These are phyloP conservation scores for Hydrozoanthus tunicans DNA, from an alignment of 64 coral and sea anemone species.

Conservation along the genomic window DNA sequence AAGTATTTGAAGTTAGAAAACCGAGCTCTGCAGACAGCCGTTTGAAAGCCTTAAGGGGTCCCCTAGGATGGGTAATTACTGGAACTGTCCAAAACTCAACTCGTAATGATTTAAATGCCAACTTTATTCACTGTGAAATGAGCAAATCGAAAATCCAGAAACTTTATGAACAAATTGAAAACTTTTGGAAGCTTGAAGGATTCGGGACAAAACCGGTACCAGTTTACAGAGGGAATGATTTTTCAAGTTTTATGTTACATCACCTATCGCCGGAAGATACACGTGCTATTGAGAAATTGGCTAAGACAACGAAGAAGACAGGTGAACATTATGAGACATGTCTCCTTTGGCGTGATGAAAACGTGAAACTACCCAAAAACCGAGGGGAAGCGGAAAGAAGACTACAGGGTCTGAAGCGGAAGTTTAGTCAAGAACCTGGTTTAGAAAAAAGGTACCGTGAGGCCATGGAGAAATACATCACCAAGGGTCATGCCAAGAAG, in stretches of 20 bases:
- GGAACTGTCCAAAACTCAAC: slow-evolving; percentile 13
- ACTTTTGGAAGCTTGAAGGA: slow-evolving; percentile 51
- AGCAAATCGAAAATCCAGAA: not conserved
- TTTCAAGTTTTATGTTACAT: not conserved
- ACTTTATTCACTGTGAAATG: not conserved
- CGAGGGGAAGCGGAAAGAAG: not conserved
- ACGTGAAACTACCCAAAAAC: slow-evolving; percentile 63
- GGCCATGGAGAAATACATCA: not conserved
- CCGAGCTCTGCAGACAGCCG: not conserved
- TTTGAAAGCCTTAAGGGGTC: not conserved
- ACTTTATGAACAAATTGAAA: slow-evolving; percentile 41
- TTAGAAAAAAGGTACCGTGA: not conserved
- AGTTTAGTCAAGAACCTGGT: slow-evolving; percentile 1
- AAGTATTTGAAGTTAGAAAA: not conserved
- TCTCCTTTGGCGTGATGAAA: slow-evolving; percentile 45
- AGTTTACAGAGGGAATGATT: not conserved
- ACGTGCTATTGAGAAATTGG: slow-evolving; percentile 31
- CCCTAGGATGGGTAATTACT: slow-evolving; percentile 38
- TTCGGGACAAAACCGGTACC: not conserved
- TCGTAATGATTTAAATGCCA: slow-evolving; percentile 6
- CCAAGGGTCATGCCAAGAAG: not conserved
- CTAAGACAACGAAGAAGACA: not conserved
- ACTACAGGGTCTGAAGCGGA: not conserved
- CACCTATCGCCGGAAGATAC: not conserved
- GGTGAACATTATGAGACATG: slow-evolving; percentile 35